Evolutionary conservation across 2,113 vertebrate species (phyloP).

Genomic region (Falco punctatus): DNA sequence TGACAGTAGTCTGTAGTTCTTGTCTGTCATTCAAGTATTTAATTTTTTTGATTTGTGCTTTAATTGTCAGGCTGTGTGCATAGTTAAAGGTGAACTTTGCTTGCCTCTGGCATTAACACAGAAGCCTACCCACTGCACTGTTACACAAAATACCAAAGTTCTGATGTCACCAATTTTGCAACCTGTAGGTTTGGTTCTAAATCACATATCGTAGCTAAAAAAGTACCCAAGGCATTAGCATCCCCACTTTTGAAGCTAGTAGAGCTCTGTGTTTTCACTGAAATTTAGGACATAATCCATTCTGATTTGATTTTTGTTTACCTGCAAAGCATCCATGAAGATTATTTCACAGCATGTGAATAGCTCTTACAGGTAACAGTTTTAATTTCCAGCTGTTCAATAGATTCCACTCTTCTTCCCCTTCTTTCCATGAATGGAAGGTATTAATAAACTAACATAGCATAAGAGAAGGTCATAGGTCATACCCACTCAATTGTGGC

Average conservation of each 20-base stretch:
- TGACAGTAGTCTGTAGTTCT: neutral
- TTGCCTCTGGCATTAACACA: neutral
- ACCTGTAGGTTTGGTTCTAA: neutral
- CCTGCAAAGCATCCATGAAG: neutral
- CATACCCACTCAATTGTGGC: neutral
- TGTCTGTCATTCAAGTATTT: neutral
- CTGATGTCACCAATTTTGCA: neutral
- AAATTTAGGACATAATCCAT: neutral
- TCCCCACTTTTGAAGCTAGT: neutral
- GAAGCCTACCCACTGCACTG: neutral
- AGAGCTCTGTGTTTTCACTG: neutral
- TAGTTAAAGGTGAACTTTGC: neutral
- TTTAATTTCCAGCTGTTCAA: neutral
- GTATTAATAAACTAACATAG: neutral
- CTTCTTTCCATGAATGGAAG: neutral
- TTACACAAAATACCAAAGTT: neutral
- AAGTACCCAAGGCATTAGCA: neutral
- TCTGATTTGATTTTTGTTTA: neutral
- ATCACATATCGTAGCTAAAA: neutral
- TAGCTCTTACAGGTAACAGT: neutral
- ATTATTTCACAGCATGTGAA: neutral
- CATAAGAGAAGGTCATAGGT: neutral
- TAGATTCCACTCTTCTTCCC: neutral
- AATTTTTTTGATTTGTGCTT: neutral
- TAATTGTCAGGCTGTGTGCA: neutral